Conservation (phyloP, 2,797 vertebrate genomes). For the Sitta carolinensis region DNA sequence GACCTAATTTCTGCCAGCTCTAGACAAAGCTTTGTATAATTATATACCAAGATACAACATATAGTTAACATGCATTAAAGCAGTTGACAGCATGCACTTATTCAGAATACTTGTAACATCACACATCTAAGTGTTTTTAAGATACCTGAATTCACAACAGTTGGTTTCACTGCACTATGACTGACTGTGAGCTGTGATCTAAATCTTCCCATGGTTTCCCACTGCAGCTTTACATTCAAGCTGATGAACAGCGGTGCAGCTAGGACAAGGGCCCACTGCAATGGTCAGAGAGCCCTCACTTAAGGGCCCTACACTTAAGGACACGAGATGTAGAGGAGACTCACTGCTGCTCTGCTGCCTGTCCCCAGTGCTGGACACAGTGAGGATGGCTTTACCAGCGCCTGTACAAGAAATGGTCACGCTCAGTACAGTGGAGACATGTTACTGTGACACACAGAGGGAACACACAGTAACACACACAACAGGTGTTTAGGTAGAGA, state of each 20-base stretch:
- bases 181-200: neutral
- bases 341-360: neutral
- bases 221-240: neutral
- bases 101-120: neutral
- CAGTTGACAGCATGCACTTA: neutral
- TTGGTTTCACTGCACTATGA: neutral
- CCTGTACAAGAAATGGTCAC: neutral
- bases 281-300: neutral
- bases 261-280: neutral
- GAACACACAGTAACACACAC: too few relatives aligned
- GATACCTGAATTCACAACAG: neutral
- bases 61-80: neutral
- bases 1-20: neutral
- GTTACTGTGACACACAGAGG: too few relatives aligned
- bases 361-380: neutral
- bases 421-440: neutral
- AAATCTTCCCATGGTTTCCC: neutral
- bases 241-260: neutral
- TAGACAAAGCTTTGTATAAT: neutral
- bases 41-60: neutral
- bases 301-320: neutral
- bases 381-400: neutral
- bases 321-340: accelerated
- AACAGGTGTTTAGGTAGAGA: too few relatives aligned
- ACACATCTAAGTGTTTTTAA: neutral